phyloP scores from a whole-genome alignment of 2,113 vertebrate genomes.

The Meleagris gallopavo region DNA sequence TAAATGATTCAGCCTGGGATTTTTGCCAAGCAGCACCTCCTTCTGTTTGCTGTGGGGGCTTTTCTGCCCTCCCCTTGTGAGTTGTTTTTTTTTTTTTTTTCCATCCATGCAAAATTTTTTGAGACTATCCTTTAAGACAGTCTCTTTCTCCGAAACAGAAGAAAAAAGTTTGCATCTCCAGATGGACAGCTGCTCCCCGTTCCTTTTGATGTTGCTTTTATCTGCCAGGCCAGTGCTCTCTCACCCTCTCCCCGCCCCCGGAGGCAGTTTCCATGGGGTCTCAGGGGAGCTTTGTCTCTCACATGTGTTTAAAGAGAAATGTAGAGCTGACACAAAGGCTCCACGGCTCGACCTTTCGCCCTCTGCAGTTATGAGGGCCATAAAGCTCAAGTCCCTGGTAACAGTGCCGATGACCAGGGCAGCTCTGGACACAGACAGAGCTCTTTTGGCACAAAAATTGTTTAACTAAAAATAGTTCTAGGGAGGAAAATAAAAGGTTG shows the following conservation, averaged over 20 bases:
- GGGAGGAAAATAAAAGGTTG: constrained; percentile 59
- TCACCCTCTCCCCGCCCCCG: constrained; percentile 65
- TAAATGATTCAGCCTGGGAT: constrained; percentile 71
- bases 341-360: constrained; percentile 71
- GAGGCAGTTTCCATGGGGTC: constrained; percentile 73
- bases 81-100: background rate
- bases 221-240: constrained; percentile 66
- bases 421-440: constrained; percentile 60
- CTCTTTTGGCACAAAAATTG: constrained; percentile 68
- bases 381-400: constrained; percentile 72
- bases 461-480: constrained; percentile 73
- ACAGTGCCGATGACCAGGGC: constrained; percentile 63
- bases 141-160: constrained; percentile 55
- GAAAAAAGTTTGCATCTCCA: constrained; percentile 48
- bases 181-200: constrained; percentile 71
- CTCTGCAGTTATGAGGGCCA: constrained; percentile 71
- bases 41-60: constrained; percentile 67
- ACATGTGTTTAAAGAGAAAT: constrained; percentile 75
- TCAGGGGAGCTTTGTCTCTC: constrained; percentile 75
- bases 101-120: constrained; percentile 46
- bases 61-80: constrained; percentile 24
- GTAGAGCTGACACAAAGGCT: constrained; percentile 74
- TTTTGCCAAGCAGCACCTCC: constrained; percentile 73
- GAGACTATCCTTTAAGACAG: constrained; percentile 50
- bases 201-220: constrained; percentile 75